Conservation (phyloP, 2,888 invertebrate species). For the Eudemis profundana region DNA sequence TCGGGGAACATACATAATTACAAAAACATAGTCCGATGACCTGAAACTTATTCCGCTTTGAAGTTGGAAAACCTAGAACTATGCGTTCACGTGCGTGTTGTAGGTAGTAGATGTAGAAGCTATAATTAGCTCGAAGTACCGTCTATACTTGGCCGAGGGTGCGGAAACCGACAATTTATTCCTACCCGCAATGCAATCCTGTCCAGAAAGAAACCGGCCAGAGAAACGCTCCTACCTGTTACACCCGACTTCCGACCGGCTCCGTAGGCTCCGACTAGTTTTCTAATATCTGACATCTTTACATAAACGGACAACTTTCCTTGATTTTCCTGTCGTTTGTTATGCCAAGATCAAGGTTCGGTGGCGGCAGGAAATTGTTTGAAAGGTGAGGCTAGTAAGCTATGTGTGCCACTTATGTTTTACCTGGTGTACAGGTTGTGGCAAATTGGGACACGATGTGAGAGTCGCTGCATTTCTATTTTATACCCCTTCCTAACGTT, state of each 20-base stretch:
- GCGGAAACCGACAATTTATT: constrained; percentile 41
- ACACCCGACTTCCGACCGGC: constrained; percentile 42
- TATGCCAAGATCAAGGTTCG: constrained; percentile 35
- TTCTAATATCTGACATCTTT: constrained; percentile 49
- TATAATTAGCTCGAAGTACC: constrained; percentile 25
- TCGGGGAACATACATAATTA: no score
- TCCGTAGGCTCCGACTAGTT: constrained; percentile 45
- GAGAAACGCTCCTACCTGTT: constrained; percentile 29
- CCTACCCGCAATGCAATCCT: constrained; percentile 49
- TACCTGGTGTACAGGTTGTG: neutral
- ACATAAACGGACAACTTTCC: constrained; percentile 48
- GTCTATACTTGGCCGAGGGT: constrained; percentile 24
- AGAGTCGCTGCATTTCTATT: no score
- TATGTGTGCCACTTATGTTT: neutral
- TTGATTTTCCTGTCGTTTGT: constrained; percentile 47
- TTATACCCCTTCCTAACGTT: no score
- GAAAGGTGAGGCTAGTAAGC: neutral
- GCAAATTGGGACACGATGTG: no score
- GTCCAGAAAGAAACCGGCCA: constrained; percentile 35
- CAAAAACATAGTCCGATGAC: no score
- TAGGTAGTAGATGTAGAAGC: constrained; percentile 1
- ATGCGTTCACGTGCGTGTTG: neutral
- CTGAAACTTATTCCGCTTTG: no score
- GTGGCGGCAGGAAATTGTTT: constrained; percentile 15
- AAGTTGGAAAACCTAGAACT: neutral